Base-by-base conservation (phyloP, 2,797 vertebrate species). In the Glyptemys insculpta region DNA sequence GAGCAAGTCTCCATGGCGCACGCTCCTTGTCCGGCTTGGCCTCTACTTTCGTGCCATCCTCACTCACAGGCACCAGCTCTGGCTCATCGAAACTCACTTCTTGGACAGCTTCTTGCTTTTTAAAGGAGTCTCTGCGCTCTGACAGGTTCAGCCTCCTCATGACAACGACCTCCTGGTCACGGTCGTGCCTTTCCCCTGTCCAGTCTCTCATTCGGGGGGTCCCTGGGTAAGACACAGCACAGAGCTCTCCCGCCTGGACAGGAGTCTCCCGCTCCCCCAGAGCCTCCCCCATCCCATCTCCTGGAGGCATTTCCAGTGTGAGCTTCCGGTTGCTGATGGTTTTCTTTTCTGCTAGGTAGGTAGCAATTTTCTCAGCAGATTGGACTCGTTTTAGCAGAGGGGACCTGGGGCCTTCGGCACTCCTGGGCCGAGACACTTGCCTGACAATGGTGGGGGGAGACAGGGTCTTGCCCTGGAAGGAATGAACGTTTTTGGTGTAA, bases 61-160 rank as follows among this genome's bases (percentile, higher is more conserved):
- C 96, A 0, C 74, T 23, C 1, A 83, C 86, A 0, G 90, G 80
- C 4, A 59, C 74, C 6, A 83, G 80, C 79, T 99, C 99, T 0
- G 99, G 99, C 91, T 99, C 99, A 0, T 99, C 99, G 0, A 99
- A 99, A 97, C 99, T 99, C 95, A 99, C 99, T 97, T 99, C 99
- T 97, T 99, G 99, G 54, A 99, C 99, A 0, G 99, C 99, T 96
- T 99, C 99, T 95, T 99, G 99, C 96, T 99, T 99, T 98, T 99
- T 99, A 95, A 99, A 99, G 79, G 99, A 99, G 98, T 99, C 99
- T 3, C 99, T 98, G 12, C 99, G 98, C 97, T 99, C 99, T 0
- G 99, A 99, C 6, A 99, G 98, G 97, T 99, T 99, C 87, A 99
- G 98, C 94, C 99, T 99, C 68, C 99, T 97, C 99, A 99, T 99